Evolutionary conservation across 1,140 invertebrate species (phyloP).

Genomic region (Holcopasites calliopsidis): DNA sequence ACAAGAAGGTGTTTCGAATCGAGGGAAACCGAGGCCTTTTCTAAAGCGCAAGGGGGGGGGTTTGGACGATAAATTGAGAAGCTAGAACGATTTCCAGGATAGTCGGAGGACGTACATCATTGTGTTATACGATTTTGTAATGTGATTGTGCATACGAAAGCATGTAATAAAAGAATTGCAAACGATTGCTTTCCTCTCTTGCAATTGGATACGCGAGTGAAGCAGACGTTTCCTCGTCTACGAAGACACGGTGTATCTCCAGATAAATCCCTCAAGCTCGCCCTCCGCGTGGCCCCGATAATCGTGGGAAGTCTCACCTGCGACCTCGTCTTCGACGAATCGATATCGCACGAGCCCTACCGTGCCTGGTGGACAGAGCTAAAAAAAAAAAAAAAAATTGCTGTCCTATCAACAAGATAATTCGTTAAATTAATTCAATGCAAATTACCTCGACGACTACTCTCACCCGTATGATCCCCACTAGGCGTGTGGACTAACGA

Average conservation of each 20-base stretch:
- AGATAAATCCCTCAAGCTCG: constrained; percentile 45
- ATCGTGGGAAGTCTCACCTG: constrained; percentile 72
- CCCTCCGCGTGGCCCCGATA: constrained; percentile 38
- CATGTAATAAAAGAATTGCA: constrained; percentile 70
- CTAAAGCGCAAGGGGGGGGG: not conserved
- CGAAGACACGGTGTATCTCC: constrained; percentile 2
- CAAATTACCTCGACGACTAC: too few relatives aligned
- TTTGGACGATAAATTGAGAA: not conserved
- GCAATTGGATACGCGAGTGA: not conserved
- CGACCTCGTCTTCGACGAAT: constrained; percentile 69
- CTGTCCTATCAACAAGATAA: too few relatives aligned
- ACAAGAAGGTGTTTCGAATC: not conserved
- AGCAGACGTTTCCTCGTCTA: constrained; percentile 10
- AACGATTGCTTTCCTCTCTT: constrained; percentile 6
- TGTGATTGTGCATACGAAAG: constrained; percentile 70
- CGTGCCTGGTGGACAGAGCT: constrained; percentile 30
- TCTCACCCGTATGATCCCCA: too few relatives aligned
- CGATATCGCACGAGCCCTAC: constrained; percentile 64
- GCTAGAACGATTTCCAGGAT: too few relatives aligned
- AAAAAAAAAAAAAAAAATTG: too few relatives aligned
- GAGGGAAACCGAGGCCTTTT: too few relatives aligned
- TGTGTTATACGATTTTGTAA: constrained; percentile 71
- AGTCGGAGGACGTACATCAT: constrained; percentile 54
- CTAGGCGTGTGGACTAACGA: not conserved
- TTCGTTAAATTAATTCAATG: too few relatives aligned